Percentiles rank a stretch among this genome's conserved stretches.
Evolutionary conservation across 2,888 invertebrate species (phyloP).

Genomic region (Dascillus cervinus): DNA sequence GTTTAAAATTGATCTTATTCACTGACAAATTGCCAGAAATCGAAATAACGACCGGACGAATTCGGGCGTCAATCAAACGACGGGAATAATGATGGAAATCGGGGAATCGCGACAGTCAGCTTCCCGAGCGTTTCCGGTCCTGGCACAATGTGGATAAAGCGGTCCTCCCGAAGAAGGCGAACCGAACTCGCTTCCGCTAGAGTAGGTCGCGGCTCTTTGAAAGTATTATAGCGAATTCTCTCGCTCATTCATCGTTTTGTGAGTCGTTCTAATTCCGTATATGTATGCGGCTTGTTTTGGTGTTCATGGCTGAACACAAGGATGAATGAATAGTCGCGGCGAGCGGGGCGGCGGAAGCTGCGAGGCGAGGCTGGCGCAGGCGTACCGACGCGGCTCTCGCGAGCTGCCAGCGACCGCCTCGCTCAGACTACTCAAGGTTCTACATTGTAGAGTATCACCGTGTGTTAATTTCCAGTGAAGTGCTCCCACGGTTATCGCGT

Average conservation of each 20-base stretch:
- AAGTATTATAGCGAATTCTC: constrained; percentile 27
- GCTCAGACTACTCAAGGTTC: constrained; percentile 53
- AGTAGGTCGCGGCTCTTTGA: constrained; percentile 19
- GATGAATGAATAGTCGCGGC: constrained; percentile 33
- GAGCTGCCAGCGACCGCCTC: constrained; percentile 49
- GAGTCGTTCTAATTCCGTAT: constrained; percentile 36
- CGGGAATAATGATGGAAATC: background rate
- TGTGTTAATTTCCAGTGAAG: constrained; percentile 44
- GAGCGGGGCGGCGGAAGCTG: constrained; percentile 36
- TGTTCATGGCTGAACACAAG: constrained; percentile 43
- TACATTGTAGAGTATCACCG: constrained; percentile 52
- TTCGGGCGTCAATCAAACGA: constrained; percentile 12
- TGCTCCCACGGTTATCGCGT: constrained; percentile 14
- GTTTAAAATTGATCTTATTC: constrained; percentile 25
- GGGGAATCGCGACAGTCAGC: background rate
- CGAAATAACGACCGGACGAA: constrained; percentile 11
- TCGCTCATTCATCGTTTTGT: constrained; percentile 36
- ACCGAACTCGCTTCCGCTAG: constrained; percentile 24
- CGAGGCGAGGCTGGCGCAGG: constrained; percentile 45
- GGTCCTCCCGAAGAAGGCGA: constrained; percentile 1
- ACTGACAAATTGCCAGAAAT: constrained; percentile 24
- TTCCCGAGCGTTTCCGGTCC: background rate
- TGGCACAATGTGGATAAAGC: background rate
- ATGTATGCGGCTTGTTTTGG: constrained; percentile 30
- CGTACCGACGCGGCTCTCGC: constrained; percentile 31